Base-by-base conservation (phyloP, 2,797 vertebrate species). In the Onychomys arenicola region DNA sequence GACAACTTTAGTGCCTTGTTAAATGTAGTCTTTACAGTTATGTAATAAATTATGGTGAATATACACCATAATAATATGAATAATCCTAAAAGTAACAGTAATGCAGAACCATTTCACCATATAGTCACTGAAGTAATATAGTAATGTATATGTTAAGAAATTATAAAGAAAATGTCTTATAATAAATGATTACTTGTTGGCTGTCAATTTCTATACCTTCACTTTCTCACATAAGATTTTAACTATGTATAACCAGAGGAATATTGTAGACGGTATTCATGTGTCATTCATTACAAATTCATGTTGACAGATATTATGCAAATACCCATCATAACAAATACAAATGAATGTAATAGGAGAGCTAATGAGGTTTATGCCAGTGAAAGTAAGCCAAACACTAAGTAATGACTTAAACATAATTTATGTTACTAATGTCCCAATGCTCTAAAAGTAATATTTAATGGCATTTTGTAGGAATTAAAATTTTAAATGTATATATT, bases 31-130 rank as follows among this genome's bases (percentile, higher is more conserved):
- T 98, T 63, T 82, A 91, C 25, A 97, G 97, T 96, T 13, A 85
- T 61, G 69, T 96, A 95, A 97, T 98, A 98, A 98, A 97, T 97
- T 80, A 97, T 61, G 65, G 25, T 19, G 71, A 97, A 95, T 96
- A 59, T 21, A 77, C 86, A 49, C 89, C 83, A 97, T 97, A 98
- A 98, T 95, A 98, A 97, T 69, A 49, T 2, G 86, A 37, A 91
- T 95, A 97, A 98, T 95, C 93, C 73, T 97, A 49, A 90, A 98
- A 97, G 1, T 37, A 32, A 97, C 71, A 49, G 97, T 97, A 97
- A 92, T 94, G 65, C 84, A 92, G 90, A 98, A 95, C 96, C 91
- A 97, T 89, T 96, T 97, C 98, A 76, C 25, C 82, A 2, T 76
- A 46, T 97, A 92, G 73, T 65, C 65, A 65, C n/a, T 83, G 63